Evolutionary conservation across 1,140 invertebrate genomes (phyloP).

Genomic region (Zaprionus ornatus): DNA sequence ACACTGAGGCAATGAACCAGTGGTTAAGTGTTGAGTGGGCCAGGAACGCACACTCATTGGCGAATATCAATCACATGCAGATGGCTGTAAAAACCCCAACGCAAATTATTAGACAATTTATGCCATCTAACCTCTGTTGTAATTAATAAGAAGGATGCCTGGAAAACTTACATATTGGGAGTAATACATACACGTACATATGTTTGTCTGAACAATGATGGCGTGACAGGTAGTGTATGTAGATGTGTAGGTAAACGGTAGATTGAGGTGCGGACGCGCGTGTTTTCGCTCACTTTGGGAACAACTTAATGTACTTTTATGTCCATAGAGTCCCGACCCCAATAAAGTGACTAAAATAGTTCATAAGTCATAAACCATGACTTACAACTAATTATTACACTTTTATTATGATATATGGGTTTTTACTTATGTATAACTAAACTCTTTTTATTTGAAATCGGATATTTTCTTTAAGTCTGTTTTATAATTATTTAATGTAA

Average conservation of each 20-base stretch:
- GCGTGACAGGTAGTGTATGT: background rate
- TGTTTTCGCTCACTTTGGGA: background rate
- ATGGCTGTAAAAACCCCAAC: slow-evolving; percentile 9
- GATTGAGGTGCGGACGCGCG: background rate
- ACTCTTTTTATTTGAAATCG: background rate
- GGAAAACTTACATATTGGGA: background rate
- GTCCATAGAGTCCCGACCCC: background rate
- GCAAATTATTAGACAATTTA: slow-evolving; percentile 66
- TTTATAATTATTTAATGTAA: background rate
- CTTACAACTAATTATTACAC: background rate
- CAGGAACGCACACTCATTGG: background rate
- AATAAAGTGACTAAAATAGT: background rate
- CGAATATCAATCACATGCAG: slow-evolving; percentile 58
- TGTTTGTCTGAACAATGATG: background rate
- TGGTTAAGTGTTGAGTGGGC: slow-evolving; percentile 35
- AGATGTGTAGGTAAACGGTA: background rate
- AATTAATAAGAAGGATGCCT: background rate
- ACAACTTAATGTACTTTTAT: background rate
- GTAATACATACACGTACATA: background rate
- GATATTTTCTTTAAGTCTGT: background rate
- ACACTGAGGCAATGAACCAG: background rate
- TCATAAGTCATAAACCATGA: background rate
- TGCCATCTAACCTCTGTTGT: slow-evolving; percentile 1
- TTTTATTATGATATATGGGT: background rate
- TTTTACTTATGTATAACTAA: background rate